These are phyloP conservation scores for Distichodus sexfasciatus DNA, from an alignment of 2,797 vertebrate species.

Conservation along the genomic window DNA sequence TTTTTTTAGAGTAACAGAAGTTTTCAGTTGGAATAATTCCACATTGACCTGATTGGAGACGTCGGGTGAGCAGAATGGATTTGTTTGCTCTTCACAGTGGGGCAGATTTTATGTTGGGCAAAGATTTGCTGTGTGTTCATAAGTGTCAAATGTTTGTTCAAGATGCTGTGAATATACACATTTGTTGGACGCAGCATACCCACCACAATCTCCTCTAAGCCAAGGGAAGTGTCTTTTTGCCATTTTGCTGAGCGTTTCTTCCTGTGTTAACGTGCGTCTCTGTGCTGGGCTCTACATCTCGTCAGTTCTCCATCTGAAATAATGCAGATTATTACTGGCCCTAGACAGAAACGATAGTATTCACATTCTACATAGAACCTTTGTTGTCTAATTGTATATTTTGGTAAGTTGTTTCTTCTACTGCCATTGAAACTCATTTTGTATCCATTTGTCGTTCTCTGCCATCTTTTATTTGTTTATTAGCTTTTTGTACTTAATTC, in stretches of 20 bases:
- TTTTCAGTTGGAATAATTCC: not conserved
- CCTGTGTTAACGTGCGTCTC: not conserved
- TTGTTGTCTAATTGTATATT: constrained; percentile 37
- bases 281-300: constrained; percentile 3
- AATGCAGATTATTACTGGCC: not conserved
- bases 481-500: constrained; percentile 40
- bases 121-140: not conserved
- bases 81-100: not conserved
- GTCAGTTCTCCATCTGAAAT: not conserved
- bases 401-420: constrained; percentile 35
- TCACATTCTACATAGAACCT: not conserved
- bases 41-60: not conserved
- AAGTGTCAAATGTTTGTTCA: constrained; percentile 11
- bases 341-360: not conserved
- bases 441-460: constrained; percentile 34
- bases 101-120: not conserved
- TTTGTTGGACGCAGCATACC: not conserved
- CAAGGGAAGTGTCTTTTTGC: not conserved
- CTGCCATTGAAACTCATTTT: constrained; percentile 39
- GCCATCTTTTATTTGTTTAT: constrained; percentile 35
- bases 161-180: not conserved
- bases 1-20: not conserved
- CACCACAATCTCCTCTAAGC: not conserved
- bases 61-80: not conserved
- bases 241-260: constrained; percentile 13